These are phyloP conservation scores for Onychomys arenicola DNA, from an alignment of 2,797 vertebrate genomes.

Conservation along the genomic window DNA sequence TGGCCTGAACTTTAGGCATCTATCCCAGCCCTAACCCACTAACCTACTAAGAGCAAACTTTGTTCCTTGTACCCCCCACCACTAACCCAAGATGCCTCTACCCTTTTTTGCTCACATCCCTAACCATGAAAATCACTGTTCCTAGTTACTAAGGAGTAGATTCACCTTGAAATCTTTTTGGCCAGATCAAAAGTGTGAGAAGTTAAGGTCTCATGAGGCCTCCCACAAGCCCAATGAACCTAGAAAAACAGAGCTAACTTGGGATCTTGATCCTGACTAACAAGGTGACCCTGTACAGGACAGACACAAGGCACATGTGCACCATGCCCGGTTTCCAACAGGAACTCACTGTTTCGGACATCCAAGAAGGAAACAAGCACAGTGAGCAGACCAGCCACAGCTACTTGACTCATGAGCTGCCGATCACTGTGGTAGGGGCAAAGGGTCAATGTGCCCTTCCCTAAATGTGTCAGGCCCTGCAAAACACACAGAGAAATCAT, in stretches of 20 bases:
- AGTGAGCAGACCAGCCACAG: constrained; percentile 96
- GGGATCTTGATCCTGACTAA: not conserved
- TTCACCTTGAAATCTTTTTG: not conserved
- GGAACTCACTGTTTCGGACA: constrained; percentile 97
- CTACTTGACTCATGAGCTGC: constrained; percentile 99
- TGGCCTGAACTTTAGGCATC: not conserved
- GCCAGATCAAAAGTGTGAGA: constrained; percentile 28
- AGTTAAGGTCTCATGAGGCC: not conserved
- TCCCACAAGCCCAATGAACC: not conserved
- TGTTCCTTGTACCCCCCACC: not conserved
- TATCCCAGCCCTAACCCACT: not conserved
- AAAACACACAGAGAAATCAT: not conserved
- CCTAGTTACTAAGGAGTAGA: constrained; percentile 7
- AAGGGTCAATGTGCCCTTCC: constrained; percentile 98
- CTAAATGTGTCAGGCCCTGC: constrained; percentile 98
- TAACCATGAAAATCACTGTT: not conserved
- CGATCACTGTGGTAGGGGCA: constrained; percentile 99
- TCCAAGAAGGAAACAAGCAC: constrained; percentile 98
- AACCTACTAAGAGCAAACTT: not conserved
- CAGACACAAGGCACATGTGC: not conserved
- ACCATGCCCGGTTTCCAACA: not conserved
- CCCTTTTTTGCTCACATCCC: constrained; percentile 8
- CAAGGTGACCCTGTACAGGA: not conserved
- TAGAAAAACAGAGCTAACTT: not conserved
- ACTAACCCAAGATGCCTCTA: not conserved